Evolutionary conservation across 1,140 invertebrate genomes (phyloP), one percentile per base, ranked within the genome.

Genomic region (Lasioglossum albipes): DNA sequence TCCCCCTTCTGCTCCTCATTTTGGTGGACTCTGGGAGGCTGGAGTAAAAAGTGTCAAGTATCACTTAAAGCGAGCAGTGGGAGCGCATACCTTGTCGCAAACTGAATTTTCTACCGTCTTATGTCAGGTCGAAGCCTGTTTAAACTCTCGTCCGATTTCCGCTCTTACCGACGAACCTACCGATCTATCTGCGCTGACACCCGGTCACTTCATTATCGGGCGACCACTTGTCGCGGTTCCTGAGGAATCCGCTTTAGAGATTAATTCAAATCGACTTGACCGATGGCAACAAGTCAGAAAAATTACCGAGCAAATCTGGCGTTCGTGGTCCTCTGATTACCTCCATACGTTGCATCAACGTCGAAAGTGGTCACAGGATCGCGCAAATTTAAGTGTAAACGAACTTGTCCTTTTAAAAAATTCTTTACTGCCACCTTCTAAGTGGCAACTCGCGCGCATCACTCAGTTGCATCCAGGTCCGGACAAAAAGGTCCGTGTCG

Each of bases 1-100:
- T 2, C 79, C 66, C 3, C 27, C 72, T 9, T 16, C 57, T 2
- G 65, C 72, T 20, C 72, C 79, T 5, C 66, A 81, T 57, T 81
- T 75, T 22, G 67, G 66, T 20, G 72, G 36, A 6, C 52, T 52
- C 52, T 52, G 71, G 31, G 31, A 36, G 31, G 31, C 31, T 36
- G 31, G 31, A 36, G 31, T 36, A 36, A 36, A 36, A 36, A 36
- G 66, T 0, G 31, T 74, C 0, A 80, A 75, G 10, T 16, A 31
- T 12, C 78, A 80, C 27, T 7, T 74, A 0, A 49, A 52, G 10
- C 18, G 78, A 20, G 36, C 49, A 3, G 12, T 64, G n/a, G 41
- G 54, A 2, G 12, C n/a, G 5, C 71, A 36, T 7, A 80, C 71
- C 2, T 42, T 69, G 0, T 68, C 52, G 41, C 57, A 36, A 10